These are phyloP conservation scores for Sarcophaga subvicina DNA, from an alignment of 2,888 invertebrate species.

Conservation along the genomic window DNA sequence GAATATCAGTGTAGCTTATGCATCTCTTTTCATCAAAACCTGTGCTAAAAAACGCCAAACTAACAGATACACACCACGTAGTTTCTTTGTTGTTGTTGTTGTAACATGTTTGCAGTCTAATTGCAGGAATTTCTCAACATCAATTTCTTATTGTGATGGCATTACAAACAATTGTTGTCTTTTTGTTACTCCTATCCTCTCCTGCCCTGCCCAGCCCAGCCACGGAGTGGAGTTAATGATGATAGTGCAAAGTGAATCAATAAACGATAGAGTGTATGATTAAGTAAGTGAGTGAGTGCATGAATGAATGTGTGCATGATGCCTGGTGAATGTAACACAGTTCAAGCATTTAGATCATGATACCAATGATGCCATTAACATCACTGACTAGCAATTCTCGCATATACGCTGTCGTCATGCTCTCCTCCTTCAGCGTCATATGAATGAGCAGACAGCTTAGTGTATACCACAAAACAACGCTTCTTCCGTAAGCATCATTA, in stretches of 20 bases:
- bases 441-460: not conserved
- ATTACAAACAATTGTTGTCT: conserved; percentile 26
- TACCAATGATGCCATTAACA: conserved; percentile 17
- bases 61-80: not conserved
- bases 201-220: not conserved
- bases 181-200: not conserved
- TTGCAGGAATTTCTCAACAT: conserved; percentile 55
- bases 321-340: conserved; percentile 45
- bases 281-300: conserved; percentile 33
- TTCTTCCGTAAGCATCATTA: conserved; percentile 41
- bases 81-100: not conserved
- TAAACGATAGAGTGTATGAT: conserved; percentile 45
- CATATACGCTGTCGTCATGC: not conserved
- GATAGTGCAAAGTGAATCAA: conserved; percentile 53
- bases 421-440: not conserved
- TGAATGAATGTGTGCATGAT: conserved; percentile 38
- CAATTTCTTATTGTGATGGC: conserved; percentile 26
- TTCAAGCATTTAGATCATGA: conserved; percentile 59
- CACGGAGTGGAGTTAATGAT: not conserved
- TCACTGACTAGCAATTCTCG: no score
- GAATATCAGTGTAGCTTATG: no score
- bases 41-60: not conserved
- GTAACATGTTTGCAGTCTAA: conserved; percentile 46
- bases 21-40: conserved; percentile 6
- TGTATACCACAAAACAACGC: not conserved